Conservation (phyloP, 1,140 invertebrate species). For the Drosophila lowei region DNA sequence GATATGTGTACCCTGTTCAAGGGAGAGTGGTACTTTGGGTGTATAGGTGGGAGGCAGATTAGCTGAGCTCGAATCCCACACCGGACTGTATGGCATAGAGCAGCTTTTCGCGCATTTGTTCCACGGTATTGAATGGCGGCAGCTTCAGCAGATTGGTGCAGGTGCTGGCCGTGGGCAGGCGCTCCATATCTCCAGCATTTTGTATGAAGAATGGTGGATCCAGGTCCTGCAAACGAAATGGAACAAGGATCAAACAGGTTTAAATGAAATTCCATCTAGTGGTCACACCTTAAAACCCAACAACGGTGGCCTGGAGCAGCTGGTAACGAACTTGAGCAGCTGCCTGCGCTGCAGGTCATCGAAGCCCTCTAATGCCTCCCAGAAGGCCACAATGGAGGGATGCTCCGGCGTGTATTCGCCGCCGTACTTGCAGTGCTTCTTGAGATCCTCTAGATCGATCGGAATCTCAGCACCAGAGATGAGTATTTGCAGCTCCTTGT, state of each 20-base stretch:
- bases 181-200: slow-evolving; percentile 92
- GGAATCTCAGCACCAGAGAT: slow-evolving; percentile 96
- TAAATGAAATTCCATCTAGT: not conserved
- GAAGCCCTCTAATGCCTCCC: slow-evolving; percentile 94
- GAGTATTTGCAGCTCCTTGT: slow-evolving; percentile 96
- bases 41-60: slow-evolving; percentile 77
- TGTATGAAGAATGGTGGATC: slow-evolving; percentile 98
- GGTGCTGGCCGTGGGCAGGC: slow-evolving; percentile 97
- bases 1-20: slow-evolving; percentile 30
- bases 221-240: slow-evolving; percentile 88
- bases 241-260: not conserved
- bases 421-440: slow-evolving; percentile 91
- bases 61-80: slow-evolving; percentile 98
- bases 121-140: slow-evolving; percentile 93
- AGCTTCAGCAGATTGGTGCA: slow-evolving; percentile 99
- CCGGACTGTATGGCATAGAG: slow-evolving; percentile 97
- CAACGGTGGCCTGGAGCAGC: slow-evolving; percentile 97
- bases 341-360: slow-evolving; percentile 93
- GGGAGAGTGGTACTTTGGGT: slow-evolving; percentile 44
- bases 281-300: slow-evolving; percentile 94
- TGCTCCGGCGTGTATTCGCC: slow-evolving; percentile 93
- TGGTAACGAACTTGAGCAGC: slow-evolving; percentile 98
- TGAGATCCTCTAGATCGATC: slow-evolving; percentile 96
- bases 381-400: slow-evolving; percentile 90
- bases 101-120: slow-evolving; percentile 91